These are phyloP conservation scores for Philonicus albiceps DNA, from an alignment of 2,888 invertebrate genomes.

Conservation along the genomic window DNA sequence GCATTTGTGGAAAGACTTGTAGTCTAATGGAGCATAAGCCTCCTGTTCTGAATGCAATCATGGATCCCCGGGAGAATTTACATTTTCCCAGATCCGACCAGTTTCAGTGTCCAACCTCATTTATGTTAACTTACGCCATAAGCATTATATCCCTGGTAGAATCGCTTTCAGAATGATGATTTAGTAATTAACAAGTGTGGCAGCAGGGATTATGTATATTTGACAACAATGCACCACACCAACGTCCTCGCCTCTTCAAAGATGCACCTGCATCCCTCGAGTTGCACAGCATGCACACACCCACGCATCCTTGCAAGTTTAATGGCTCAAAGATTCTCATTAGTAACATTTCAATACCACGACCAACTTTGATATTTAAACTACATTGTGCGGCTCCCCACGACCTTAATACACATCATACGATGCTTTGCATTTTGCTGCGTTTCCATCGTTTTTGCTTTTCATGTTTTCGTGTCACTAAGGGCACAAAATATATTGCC, in stretches of 20 bases:
- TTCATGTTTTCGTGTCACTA: background rate
- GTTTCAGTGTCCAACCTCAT: background rate
- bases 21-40: constrained; percentile 19
- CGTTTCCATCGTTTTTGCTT: background rate
- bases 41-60: background rate
- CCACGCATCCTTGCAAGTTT: background rate
- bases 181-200: background rate
- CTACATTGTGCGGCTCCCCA: background rate
- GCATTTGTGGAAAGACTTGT: constrained; percentile 30
- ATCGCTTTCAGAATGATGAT: background rate
- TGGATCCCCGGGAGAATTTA: constrained; percentile 16
- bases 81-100: background rate
- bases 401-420: background rate
- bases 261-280: background rate
- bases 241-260: background rate
- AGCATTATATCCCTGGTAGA: background rate
- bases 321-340: background rate
- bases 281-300: background rate
- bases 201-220: background rate
- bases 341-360: background rate
- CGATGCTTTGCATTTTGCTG: background rate
- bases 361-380: background rate
- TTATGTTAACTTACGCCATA: background rate
- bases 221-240: background rate
- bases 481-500: background rate